Percentiles rank a stretch among this genome's conserved stretches.
Conservation (phyloP, 2,797 vertebrate genomes). For the Coregonus ussuriensis region DNA sequence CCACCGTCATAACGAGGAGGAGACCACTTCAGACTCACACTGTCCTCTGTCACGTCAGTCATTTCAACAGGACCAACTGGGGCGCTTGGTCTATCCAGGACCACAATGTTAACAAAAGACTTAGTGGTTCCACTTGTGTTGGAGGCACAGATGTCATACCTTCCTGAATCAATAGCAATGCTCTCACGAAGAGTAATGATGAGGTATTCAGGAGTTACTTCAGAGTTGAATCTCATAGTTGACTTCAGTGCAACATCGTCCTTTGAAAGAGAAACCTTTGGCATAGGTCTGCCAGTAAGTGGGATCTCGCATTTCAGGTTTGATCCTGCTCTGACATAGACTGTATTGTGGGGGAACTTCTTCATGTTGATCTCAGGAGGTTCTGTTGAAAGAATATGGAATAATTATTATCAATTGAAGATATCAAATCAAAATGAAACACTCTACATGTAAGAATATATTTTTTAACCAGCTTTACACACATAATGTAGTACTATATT, state of each 20-base stretch:
- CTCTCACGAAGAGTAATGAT: constrained; percentile 83
- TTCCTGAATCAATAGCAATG: constrained; percentile 76
- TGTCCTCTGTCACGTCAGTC: constrained; percentile 79
- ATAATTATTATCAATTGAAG: not conserved
- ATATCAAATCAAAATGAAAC: not conserved
- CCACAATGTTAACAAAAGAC: constrained; percentile 76
- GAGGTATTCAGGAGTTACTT: constrained; percentile 78
- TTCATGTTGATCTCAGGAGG: constrained; percentile 83
- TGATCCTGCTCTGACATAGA: constrained; percentile 81
- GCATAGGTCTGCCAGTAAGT: constrained; percentile 3
- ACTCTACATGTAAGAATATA: not conserved
- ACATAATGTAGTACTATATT: not conserved
- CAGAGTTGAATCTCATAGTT: constrained; percentile 82
- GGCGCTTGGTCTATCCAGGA: constrained; percentile 80
- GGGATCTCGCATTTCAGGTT: constrained; percentile 84
- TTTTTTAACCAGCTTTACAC: not conserved
- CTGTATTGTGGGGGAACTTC: constrained; percentile 80
- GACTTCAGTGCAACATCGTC: constrained; percentile 75
- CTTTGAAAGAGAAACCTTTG: constrained; percentile 41
- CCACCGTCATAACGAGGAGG: constrained; percentile 81
- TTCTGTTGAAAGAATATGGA: constrained; percentile 57
- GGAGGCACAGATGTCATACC: constrained; percentile 80
- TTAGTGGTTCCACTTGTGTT: constrained; percentile 83
- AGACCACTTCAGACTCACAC: constrained; percentile 78
- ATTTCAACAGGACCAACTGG: constrained; percentile 78